Evolutionary conservation across 2,888 invertebrate genomes (phyloP).

Genomic region (Rhynchonema sp.): DNA sequence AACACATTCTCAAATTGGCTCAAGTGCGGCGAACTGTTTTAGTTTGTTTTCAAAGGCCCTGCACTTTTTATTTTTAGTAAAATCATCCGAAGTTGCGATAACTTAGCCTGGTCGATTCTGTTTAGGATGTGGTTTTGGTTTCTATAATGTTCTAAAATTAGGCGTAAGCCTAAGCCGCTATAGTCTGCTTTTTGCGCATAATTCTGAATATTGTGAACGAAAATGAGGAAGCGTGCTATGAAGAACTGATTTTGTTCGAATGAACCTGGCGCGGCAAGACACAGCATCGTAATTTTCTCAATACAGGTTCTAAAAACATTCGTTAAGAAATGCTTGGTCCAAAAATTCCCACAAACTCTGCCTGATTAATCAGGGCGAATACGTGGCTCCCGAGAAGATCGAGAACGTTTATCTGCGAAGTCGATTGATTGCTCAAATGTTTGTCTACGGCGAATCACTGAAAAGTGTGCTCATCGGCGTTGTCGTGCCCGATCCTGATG

Average conservation of each 20-base stretch:
- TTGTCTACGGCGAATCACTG: constrained; percentile 85
- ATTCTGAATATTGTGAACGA: neutral
- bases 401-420: constrained; percentile 83
- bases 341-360: no score
- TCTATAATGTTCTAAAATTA: no score
- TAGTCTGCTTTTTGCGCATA: no score
- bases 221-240: neutral
- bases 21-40: constrained; percentile 33
- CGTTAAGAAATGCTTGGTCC: neutral
- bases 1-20: constrained; percentile 90
- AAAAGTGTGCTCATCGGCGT: constrained; percentile 79
- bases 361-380: constrained; percentile 57
- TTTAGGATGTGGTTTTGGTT: neutral
- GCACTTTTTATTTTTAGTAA: neutral
- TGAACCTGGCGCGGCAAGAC: neutral
- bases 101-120: neutral
- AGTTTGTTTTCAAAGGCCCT: no score
- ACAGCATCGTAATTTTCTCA: no score
- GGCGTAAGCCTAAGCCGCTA: no score
- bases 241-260: neutral
- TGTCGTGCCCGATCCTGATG: constrained; percentile 58
- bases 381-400: constrained; percentile 95
- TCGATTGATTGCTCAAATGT: constrained; percentile 81
- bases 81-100: neutral
- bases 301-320: neutral